These are phyloP conservation scores for Brachystomella parvula DNA, from an alignment of 1,140 invertebrate species.

Conservation along the genomic window DNA sequence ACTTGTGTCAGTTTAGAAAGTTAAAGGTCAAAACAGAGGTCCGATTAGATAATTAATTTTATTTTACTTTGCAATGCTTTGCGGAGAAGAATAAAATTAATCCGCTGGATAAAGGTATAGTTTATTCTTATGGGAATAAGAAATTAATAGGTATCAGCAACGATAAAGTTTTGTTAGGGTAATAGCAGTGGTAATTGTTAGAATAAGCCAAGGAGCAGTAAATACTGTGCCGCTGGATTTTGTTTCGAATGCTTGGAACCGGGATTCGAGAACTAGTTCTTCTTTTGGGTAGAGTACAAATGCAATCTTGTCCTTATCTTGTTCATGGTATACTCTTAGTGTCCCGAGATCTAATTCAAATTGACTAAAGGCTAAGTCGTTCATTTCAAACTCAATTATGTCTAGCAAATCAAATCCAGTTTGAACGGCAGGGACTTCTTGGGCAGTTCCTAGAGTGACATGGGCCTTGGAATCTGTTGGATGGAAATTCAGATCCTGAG, in stretches of 20 bases:
- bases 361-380: neutral
- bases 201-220: neutral
- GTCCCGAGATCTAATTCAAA: constrained; percentile 5
- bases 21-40: no score
- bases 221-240: neutral
- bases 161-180: neutral
- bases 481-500: constrained; percentile 14
- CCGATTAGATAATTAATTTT: no score
- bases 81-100: neutral
- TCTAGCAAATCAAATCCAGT: constrained; percentile 27
- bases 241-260: constrained; percentile 21
- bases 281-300: constrained; percentile 27
- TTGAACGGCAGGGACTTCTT: constrained; percentile 16
- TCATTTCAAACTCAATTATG: constrained; percentile 19
- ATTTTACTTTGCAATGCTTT: neutral
- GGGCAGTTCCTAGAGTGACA: constrained; percentile 32
- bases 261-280: constrained; percentile 15
- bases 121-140: no score
- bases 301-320: neutral
- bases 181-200: neutral
- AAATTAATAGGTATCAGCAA: neutral
- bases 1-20: no score
- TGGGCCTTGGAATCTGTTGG: constrained; percentile 26
- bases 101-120: no score
- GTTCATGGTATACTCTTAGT: neutral